These are phyloP conservation scores for Pammene aurita DNA, from an alignment of 2,888 invertebrate genomes.

Conservation along the genomic window DNA sequence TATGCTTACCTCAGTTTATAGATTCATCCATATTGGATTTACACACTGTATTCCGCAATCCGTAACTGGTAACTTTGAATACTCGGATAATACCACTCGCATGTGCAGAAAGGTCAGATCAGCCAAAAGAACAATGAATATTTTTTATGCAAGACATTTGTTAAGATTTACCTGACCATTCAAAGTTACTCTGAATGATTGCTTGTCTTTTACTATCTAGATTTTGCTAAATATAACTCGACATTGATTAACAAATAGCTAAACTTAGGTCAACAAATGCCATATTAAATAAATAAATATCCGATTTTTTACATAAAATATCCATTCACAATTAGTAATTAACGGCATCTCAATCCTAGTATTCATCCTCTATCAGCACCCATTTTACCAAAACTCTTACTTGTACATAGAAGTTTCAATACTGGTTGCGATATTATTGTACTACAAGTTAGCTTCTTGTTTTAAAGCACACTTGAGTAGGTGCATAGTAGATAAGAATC, in stretches of 20 bases:
- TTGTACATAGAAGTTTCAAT: slow-evolving; percentile 3
- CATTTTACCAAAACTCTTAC: slow-evolving; percentile 20
- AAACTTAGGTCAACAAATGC: neutral
- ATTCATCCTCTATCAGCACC: slow-evolving; percentile 23
- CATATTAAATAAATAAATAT: slow-evolving; percentile 3
- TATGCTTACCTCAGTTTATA: no score
- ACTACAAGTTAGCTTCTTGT: slow-evolving; percentile 8
- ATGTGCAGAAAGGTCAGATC: no score
- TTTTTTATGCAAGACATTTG: no score
- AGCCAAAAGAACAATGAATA: no score
- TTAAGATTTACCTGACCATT: neutral
- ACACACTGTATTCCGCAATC: neutral
- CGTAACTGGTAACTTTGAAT: slow-evolving; percentile 1
- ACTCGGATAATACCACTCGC: neutral
- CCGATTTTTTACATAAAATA: neutral
- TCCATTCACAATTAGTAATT: neutral
- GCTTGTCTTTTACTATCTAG: neutral
- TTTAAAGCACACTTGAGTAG: neutral
- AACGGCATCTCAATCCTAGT: neutral
- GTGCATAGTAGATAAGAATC: no score
- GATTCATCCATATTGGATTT: no score
- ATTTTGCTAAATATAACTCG: neutral
- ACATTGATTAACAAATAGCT: neutral
- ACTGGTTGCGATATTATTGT: slow-evolving; percentile 9
- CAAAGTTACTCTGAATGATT: neutral